A percentile compares a stretch with the other conserved stretches of the same genome.
Conservation (phyloP, 2,113 vertebrate species). For the Crotophaga sulcirostris region DNA sequence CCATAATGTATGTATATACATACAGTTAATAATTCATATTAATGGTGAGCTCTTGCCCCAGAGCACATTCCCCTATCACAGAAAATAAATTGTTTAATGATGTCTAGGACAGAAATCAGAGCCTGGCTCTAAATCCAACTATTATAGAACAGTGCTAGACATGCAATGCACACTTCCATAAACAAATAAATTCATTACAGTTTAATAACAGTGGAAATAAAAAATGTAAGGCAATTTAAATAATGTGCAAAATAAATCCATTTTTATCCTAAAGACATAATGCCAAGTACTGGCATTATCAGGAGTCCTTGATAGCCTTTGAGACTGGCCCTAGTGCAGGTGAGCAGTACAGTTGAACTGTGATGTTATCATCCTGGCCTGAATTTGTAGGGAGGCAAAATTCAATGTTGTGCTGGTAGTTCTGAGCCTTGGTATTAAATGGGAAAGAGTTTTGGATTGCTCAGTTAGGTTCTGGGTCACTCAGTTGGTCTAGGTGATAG, state of each 20-base stretch:
- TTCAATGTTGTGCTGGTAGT: not conserved
- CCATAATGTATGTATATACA: conserved; percentile 41
- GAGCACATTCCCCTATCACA: conserved; percentile 27
- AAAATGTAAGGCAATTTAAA: conserved; percentile 14
- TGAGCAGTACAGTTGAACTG: not conserved
- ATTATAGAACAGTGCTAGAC: not conserved
- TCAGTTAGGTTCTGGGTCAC: not conserved
- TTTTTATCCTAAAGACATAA: not conserved
- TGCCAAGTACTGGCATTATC: not conserved
- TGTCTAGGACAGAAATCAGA: conserved; percentile 19
- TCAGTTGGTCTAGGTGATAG: not conserved
- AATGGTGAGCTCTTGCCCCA: conserved; percentile 34
- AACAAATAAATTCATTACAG: conserved; percentile 46
- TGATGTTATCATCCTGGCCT: not conserved
- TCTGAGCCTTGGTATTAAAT: not conserved
- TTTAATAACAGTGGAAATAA: conserved; percentile 27
- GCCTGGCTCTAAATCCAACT: conserved; percentile 11
- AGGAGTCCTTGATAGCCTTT: not conserved
- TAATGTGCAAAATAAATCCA: not conserved
- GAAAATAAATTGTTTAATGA: conserved; percentile 59
- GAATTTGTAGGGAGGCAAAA: not conserved
- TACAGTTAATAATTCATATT: conserved; percentile 62
- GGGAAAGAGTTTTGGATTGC: not conserved
- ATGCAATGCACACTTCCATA: not conserved
- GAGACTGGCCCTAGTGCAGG: not conserved